A percentile compares a stretch with the other conserved stretches of the same genome.
phyloP scores from a whole-genome alignment of 2,113 vertebrate genomes.

The Notarius lentiginosus region DNA sequence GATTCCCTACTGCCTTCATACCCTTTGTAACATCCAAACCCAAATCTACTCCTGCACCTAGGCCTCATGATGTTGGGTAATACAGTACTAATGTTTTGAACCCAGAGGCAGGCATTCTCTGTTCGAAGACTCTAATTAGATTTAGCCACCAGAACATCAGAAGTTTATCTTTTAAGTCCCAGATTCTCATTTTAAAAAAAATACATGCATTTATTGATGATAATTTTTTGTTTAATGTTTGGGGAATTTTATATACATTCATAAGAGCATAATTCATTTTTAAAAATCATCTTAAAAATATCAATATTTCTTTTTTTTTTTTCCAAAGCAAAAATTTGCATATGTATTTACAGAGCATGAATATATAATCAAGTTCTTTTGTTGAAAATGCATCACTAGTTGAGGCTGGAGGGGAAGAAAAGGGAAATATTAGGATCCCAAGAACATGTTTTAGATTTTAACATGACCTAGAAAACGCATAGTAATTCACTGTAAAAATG shows the following conservation, averaged over 20 bases:
- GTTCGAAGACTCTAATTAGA: conserved; percentile 69
- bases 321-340: background rate
- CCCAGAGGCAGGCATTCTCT: conserved; percentile 62
- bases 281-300: background rate
- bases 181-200: conserved; percentile 66
- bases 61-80: conserved; percentile 71
- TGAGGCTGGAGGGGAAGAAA: background rate
- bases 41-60: conserved; percentile 10
- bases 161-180: conserved; percentile 62
- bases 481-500: conserved; percentile 63
- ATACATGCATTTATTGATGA: conserved; percentile 64
- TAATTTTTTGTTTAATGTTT: conserved; percentile 59
- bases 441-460: conserved; percentile 50
- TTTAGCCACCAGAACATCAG: conserved; percentile 63
- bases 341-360: too few relatives aligned
- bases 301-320: background rate
- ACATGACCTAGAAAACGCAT: conserved; percentile 56
- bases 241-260: background rate
- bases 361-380: conserved; percentile 5
- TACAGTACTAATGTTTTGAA: conserved; percentile 62
- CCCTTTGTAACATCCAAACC: background rate
- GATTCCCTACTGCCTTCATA: background rate
- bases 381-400: background rate
- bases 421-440: conserved; percentile 36
- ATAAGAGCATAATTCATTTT: background rate